Conservation (phyloP, 2,113 vertebrate species). For the Colaptes auratus region DNA sequence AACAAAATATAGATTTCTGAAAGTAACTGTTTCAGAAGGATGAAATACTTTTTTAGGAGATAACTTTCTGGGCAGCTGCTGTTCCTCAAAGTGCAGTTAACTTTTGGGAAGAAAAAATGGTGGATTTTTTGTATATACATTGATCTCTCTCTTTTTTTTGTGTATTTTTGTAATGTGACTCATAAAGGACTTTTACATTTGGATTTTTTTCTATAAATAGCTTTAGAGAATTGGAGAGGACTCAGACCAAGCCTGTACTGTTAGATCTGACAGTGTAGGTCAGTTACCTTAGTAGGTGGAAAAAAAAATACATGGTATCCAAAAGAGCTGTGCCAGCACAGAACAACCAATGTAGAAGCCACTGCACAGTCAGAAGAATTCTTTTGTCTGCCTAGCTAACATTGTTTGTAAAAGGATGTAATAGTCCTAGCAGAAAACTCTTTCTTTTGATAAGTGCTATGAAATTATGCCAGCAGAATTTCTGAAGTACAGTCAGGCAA, state of each 20-base stretch:
- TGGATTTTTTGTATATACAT: fast-evolving
- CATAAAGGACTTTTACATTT: not conserved
- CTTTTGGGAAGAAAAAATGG: not conserved
- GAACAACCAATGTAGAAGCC: not conserved
- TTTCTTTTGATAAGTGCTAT: not conserved
- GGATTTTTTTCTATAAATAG: not conserved
- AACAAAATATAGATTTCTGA: not conserved
- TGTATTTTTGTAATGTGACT: not conserved
- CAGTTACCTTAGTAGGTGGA: not conserved
- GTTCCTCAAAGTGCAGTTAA: not conserved
- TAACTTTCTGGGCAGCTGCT: not conserved
- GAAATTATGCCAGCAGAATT: slow-evolving; percentile 39
- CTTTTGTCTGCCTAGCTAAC: slow-evolving; percentile 23
- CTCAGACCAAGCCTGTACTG: not conserved
- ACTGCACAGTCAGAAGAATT: slow-evolving; percentile 29
- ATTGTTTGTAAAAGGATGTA: slow-evolving; percentile 17
- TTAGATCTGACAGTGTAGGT: not conserved
- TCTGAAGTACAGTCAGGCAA: slow-evolving; percentile 46
- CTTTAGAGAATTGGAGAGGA: not conserved
- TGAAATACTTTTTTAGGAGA: not conserved
- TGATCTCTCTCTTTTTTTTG: not conserved
- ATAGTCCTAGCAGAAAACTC: slow-evolving; percentile 5
- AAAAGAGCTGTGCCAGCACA: slow-evolving; percentile 36
- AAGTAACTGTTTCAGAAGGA: not conserved
- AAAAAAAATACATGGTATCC: not conserved